Percentiles rank a stretch among this genome's conserved stretches.
These are phyloP conservation scores for Galendromus occidentalis DNA, from an alignment of 1,140 invertebrate genomes.

Conservation along the genomic window DNA sequence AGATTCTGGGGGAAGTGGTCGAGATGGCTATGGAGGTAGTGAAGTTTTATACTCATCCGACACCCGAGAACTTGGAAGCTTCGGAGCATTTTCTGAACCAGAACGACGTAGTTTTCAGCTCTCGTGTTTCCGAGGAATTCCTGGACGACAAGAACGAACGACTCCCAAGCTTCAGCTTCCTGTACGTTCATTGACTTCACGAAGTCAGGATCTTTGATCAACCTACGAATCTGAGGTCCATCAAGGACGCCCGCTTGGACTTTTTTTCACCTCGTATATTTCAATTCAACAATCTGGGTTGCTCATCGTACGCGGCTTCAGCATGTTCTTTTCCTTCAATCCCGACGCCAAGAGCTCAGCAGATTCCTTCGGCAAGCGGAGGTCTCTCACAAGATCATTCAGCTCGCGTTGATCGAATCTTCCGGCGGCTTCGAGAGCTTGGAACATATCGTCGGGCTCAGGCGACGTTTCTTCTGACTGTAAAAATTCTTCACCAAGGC, in stretches of 20 bases:
- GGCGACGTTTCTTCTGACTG: too few relatives aligned
- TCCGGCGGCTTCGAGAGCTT: too few relatives aligned
- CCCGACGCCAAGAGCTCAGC: too few relatives aligned
- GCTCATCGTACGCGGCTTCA: too few relatives aligned
- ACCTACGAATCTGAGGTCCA: constrained; percentile 6
- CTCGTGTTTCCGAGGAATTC: constrained; percentile 14
- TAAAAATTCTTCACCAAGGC: too few relatives aligned
- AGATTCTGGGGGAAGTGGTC: constrained; percentile 25
- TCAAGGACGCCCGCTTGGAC: constrained; percentile 6
- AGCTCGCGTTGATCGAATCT: too few relatives aligned
- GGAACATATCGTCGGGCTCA: too few relatives aligned
- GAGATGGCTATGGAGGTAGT: constrained; percentile 28
- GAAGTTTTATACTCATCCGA: constrained; percentile 22
- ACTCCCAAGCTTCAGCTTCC: constrained; percentile 9
- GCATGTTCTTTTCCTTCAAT: too few relatives aligned
- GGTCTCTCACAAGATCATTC: too few relatives aligned
- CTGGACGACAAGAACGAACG: constrained; percentile 6
- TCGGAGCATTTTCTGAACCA: not conserved
- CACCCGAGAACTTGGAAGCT: constrained; percentile 9
- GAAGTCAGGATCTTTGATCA: constrained; percentile 8
- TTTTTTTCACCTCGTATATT: not conserved
- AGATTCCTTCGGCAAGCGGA: too few relatives aligned
- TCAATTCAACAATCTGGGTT: too few relatives aligned
- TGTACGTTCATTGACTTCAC: constrained; percentile 5
- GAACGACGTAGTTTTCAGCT: constrained; percentile 9